Percentiles rank a stretch among this genome's conserved stretches.
Evolutionary conservation across 2,113 vertebrate genomes (phyloP).

Genomic region (Menura novaehollandiae): DNA sequence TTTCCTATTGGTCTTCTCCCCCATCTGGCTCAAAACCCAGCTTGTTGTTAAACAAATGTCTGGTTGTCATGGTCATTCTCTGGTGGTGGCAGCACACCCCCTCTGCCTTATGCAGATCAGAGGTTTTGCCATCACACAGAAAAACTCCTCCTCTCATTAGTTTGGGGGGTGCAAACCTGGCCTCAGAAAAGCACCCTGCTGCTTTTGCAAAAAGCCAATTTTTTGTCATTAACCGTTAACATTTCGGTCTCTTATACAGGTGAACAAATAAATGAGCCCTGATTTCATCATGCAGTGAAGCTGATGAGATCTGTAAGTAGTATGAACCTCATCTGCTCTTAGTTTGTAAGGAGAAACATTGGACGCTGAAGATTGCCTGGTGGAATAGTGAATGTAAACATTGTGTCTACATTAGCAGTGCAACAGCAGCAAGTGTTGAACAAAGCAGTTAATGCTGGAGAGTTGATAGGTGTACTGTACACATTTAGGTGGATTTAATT

Average conservation of each 20-base stretch:
- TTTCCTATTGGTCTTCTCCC: neutral
- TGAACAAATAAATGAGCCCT: neutral
- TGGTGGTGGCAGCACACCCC: rapidly evolving
- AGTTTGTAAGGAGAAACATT: neutral
- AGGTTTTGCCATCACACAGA: neutral
- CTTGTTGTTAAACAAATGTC: neutral
- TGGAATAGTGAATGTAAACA: neutral
- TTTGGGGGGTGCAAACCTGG: neutral
- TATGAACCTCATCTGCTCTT: neutral
- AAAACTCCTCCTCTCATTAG: neutral
- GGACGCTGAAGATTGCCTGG: neutral
- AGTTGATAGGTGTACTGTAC: neutral
- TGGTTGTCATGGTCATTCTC: neutral
- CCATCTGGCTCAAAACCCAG: neutral
- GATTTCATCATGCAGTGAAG: neutral
- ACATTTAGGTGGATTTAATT: neutral
- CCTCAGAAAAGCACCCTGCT: neutral
- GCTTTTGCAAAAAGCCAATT: neutral
- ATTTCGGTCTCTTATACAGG: neutral
- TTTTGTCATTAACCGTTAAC: neutral
- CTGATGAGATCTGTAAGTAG: neutral
- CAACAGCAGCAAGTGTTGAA: neutral
- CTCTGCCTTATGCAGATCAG: neutral
- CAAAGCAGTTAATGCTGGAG: neutral
- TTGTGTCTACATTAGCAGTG: neutral